These are phyloP conservation scores for Ornithoptera priamus DNA, from an alignment of 2,888 invertebrate species.

Conservation along the genomic window DNA sequence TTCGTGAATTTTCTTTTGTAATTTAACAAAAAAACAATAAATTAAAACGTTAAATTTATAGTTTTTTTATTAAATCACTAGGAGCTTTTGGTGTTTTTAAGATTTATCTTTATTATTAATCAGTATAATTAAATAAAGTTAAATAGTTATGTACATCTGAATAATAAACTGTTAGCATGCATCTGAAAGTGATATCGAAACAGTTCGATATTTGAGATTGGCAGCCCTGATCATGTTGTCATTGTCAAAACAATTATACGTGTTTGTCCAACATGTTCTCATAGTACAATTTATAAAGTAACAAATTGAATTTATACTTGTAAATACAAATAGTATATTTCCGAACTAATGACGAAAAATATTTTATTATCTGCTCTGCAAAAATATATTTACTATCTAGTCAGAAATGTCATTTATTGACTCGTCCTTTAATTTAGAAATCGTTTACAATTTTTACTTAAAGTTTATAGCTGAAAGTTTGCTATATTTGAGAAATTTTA, in stretches of 20 bases:
- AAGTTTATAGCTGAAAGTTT: conserved; percentile 60
- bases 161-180: no score
- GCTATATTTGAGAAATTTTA: conserved; percentile 64
- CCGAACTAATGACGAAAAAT: conserved; percentile 27
- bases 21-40: no score
- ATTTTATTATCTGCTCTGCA: conserved; percentile 1
- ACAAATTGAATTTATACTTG: conserved; percentile 4
- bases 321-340: conserved; percentile 8
- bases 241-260: conserved; percentile 14
- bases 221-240: not conserved
- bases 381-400: conserved; percentile 34
- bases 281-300: conserved; percentile 17
- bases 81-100: no score
- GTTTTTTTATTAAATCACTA: no score
- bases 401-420: conserved; percentile 64
- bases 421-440: conserved; percentile 50
- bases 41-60: no score
- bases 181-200: no score
- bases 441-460: conserved; percentile 60
- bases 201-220: not conserved
- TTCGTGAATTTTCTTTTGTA: no score
- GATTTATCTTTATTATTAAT: no score
- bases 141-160: no score
- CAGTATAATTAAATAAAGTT: no score
- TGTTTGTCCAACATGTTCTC: conserved; percentile 10